Conservation (phyloP, 2,113 vertebrate genomes). For the Prinia subflava region DNA sequence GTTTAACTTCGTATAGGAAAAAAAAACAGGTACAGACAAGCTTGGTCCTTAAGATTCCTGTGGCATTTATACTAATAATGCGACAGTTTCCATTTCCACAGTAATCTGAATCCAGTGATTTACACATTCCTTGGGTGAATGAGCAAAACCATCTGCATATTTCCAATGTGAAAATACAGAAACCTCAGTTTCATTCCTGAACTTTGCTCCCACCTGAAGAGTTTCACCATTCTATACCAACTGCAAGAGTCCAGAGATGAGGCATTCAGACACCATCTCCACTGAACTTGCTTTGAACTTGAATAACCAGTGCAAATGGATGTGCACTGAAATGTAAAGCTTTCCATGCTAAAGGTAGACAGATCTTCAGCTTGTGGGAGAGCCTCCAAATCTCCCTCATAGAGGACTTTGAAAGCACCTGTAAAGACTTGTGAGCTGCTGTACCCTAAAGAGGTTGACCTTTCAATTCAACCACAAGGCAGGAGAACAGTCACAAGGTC, state of each 20-base stretch:
- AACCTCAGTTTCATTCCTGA: neutral
- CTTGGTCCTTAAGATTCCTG: neutral
- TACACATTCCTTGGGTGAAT: neutral
- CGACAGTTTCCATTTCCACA: neutral
- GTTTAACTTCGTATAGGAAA: neutral
- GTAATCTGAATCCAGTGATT: neutral
- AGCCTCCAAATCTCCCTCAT: neutral
- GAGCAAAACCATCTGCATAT: rapidly evolving
- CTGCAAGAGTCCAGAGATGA: neutral
- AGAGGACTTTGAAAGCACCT: neutral
- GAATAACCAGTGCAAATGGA: neutral
- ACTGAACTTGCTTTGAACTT: neutral
- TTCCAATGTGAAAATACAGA: neutral
- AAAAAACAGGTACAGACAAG: neutral
- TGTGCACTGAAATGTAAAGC: neutral
- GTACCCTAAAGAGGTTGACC: neutral
- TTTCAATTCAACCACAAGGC: neutral
- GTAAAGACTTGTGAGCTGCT: neutral
- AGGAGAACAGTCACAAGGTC: neutral
- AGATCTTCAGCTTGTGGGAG: neutral
- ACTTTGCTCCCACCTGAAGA: neutral
- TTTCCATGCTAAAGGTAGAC: neutral
- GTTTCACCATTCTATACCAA: neutral
- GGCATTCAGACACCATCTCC: neutral
- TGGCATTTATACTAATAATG: neutral